phyloP scores from a whole-genome alignment of 2,797 vertebrate genomes.

The Carcharodon carcharias region DNA sequence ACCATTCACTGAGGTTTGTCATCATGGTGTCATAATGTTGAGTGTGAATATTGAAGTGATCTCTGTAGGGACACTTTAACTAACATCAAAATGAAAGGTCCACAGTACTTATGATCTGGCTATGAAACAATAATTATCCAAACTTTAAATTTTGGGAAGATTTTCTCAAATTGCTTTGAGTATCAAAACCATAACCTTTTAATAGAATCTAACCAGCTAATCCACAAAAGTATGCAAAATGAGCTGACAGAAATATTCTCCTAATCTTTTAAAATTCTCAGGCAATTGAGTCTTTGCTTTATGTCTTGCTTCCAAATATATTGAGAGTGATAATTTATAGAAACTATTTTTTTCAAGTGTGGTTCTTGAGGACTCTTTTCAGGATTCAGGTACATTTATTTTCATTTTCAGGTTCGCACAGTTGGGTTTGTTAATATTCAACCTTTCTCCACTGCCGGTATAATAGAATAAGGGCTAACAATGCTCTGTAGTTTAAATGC shows the following conservation, averaged over 20 bases:
- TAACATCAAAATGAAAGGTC: background rate
- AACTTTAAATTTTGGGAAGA: background rate
- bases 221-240: background rate
- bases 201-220: background rate
- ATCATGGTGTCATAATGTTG: background rate
- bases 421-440: background rate
- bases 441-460: background rate
- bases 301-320: background rate
- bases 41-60: background rate
- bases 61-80: background rate
- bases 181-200: background rate
- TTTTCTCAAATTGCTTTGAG: background rate
- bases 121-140: background rate
- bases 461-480: background rate
- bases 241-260: background rate
- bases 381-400: background rate
- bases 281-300: background rate
- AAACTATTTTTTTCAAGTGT: background rate
- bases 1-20: background rate
- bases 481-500: background rate
- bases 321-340: background rate
- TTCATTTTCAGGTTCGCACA: background rate
- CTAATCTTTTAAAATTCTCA: background rate
- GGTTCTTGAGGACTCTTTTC: background rate
- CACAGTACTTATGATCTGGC: background rate